These are phyloP conservation scores for Drosophila antonietae DNA, from an alignment of 2,888 invertebrate species.

Conservation along the genomic window DNA sequence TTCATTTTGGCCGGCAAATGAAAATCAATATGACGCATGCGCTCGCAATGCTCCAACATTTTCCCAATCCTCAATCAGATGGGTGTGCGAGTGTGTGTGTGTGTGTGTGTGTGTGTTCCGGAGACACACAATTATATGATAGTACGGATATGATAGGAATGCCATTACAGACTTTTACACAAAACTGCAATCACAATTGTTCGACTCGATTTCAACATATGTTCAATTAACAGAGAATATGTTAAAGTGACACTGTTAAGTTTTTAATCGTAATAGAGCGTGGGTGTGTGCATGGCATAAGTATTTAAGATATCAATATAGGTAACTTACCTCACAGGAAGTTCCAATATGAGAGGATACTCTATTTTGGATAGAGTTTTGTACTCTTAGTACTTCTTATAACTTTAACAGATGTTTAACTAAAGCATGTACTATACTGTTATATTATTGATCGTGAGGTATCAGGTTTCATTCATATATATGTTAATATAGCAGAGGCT, in stretches of 20 bases:
- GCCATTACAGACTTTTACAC: not conserved
- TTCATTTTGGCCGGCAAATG: constrained; percentile 36
- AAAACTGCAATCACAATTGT: constrained; percentile 3
- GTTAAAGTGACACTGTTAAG: constrained; percentile 1
- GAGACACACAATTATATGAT: constrained; percentile 45
- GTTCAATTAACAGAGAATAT: not conserved
- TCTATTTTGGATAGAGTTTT: not conserved
- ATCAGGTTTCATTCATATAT: too few relatives aligned
- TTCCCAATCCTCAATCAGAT: constrained; percentile 20
- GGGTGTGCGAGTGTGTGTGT: constrained; percentile 16
- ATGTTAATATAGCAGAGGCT: too few relatives aligned
- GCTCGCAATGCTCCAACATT: constrained; percentile 48
- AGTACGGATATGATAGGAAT: constrained; percentile 22
- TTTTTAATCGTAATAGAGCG: not conserved
- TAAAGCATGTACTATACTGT: too few relatives aligned
- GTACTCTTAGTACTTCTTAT: too few relatives aligned
- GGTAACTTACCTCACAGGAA: too few relatives aligned
- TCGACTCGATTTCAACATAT: constrained; percentile 1
- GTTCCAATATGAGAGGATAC: too few relatives aligned
- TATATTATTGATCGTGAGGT: too few relatives aligned
- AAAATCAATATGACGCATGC: constrained; percentile 80
- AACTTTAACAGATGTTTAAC: too few relatives aligned
- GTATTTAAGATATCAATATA: too few relatives aligned
- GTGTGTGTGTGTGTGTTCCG: constrained; percentile 31
- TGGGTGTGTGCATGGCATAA: too few relatives aligned